Base-by-base conservation (phyloP, 2,797 vertebrate genomes). In the Tenualosa thibaudeaui region DNA sequence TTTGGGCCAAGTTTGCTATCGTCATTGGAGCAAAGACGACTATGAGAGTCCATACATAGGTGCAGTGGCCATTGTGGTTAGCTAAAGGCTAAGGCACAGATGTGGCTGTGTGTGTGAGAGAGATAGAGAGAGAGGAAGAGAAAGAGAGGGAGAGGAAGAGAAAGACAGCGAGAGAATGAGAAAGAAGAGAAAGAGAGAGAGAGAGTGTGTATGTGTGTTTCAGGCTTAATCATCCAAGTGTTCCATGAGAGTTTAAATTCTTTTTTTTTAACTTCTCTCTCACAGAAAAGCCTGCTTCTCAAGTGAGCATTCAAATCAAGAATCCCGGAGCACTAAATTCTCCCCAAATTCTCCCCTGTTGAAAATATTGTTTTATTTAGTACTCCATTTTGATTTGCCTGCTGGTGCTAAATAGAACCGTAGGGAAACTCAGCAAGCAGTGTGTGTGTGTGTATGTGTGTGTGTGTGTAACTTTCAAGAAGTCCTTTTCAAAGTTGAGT, bases 141-240 rank as follows among this genome's bases (percentile, higher is more conserved):
- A 31, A 31, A 31, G 31, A 31, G 31, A n/a, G n/a, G n/a, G n/a
- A n/a, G n/a, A n/a, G n/a, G n/a, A 22, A 37, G 54, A 1, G 71
- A 31, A 1, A 31, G 31, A 31, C 0, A 31, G 31, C 0, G 31
- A 31, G 31, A 31, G 31, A 31, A 1, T n/a, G n/a, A n/a, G n/a
- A n/a, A n/a, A n/a, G 0, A 31, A 31, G 31, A 31, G 31, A 31
- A 31, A 31, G 31, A 31, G 31, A n/a, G n/a, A n/a, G n/a, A n/a
- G n/a, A n/a, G n/a, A n/a, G n/a, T n/a, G n/a, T n/a, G 81, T 49
- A 46, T 81, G 81, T 81, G 81, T 81, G 46, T 24, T 31, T 65
- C 62, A 65, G n/a, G 9, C 60, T 65, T 65, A 65, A 26, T 65
- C 62, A 31, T 65, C 24, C 9, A 3, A 26, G 62, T 65, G 24